These are phyloP conservation scores for Druceiella hillmani DNA, from an alignment of 2,888 invertebrate genomes.

Conservation along the genomic window DNA sequence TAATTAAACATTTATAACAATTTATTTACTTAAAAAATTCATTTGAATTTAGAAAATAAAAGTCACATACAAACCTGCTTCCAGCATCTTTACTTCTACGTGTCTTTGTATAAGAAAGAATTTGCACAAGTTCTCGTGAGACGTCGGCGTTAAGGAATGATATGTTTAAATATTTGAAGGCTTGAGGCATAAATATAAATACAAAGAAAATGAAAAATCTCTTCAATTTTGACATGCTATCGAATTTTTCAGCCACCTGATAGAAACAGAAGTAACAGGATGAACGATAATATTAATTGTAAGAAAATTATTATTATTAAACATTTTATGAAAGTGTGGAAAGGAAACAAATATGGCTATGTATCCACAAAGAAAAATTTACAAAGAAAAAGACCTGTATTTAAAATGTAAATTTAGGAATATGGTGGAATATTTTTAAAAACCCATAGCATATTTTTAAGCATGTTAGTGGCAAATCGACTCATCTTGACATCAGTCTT, in stretches of 20 bases:
- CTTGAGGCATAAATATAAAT: conserved; percentile 35
- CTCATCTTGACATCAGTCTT: too few relatives aligned
- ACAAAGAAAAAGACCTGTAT: too few relatives aligned
- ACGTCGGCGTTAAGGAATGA: conserved; percentile 37
- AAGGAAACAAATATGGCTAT: too few relatives aligned
- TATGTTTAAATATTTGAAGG: conserved; percentile 33
- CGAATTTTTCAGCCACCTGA: conserved; percentile 43
- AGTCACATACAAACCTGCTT: too few relatives aligned
- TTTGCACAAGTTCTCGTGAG: conserved; percentile 34
- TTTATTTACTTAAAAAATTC: conserved; percentile 23
- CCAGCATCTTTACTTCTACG: conserved; percentile 29
- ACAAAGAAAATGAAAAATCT: conserved; percentile 33
- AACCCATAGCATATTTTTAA: too few relatives aligned
- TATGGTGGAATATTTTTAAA: too few relatives aligned
- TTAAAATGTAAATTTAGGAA: too few relatives aligned
- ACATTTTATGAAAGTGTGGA: too few relatives aligned
- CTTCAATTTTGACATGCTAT: conserved; percentile 34
- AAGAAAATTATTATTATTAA: too few relatives aligned
- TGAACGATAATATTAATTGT: too few relatives aligned
- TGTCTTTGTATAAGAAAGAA: conserved; percentile 37
- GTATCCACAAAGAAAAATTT: too few relatives aligned
- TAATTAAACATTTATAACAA: conserved; percentile 22
- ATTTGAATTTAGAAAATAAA: conserved; percentile 33
- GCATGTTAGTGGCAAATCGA: too few relatives aligned
- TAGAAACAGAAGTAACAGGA: conserved; percentile 25